Percentiles rank a stretch among this genome's conserved stretches.
phyloP scores from a whole-genome alignment of 2,113 vertebrate species.

The Chrysemys picta region DNA sequence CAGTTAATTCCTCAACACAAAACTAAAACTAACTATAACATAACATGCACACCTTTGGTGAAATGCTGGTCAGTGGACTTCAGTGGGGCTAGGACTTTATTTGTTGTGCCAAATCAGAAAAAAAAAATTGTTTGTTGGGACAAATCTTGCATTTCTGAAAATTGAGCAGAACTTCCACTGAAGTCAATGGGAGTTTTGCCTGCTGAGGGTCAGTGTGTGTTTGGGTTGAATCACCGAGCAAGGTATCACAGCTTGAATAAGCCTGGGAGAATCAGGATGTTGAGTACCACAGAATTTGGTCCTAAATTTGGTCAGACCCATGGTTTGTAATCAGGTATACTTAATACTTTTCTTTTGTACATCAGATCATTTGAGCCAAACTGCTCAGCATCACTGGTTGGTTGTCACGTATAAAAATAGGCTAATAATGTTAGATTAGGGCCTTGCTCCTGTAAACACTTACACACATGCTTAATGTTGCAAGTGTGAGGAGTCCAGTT shows the following conservation, averaged over 20 bases:
- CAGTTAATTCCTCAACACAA: background rate
- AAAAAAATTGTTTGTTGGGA: background rate
- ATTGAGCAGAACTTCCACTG: background rate
- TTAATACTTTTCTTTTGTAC: background rate
- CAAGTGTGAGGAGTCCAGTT: background rate
- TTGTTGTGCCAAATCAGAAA: background rate
- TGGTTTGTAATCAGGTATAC: background rate
- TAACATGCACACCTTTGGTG: background rate
- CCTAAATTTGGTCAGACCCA: background rate
- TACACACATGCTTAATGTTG: fast-evolving
- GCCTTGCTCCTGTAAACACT: background rate
- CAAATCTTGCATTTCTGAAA: background rate
- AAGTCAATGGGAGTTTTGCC: background rate
- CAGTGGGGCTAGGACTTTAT: background rate
- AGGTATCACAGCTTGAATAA: background rate
- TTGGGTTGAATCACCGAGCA: background rate
- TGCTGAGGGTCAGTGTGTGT: background rate
- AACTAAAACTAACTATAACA: background rate
- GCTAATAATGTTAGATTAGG: fast-evolving
- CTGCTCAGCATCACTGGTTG: fast-evolving
- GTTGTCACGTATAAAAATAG: background rate
- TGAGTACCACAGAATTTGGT: background rate
- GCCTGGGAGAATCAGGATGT: background rate
- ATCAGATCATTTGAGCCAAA: background rate
- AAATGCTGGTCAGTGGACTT: background rate